Base-by-base conservation (phyloP, 2,797 vertebrate genomes). In the Sciaenops ocellatus region DNA sequence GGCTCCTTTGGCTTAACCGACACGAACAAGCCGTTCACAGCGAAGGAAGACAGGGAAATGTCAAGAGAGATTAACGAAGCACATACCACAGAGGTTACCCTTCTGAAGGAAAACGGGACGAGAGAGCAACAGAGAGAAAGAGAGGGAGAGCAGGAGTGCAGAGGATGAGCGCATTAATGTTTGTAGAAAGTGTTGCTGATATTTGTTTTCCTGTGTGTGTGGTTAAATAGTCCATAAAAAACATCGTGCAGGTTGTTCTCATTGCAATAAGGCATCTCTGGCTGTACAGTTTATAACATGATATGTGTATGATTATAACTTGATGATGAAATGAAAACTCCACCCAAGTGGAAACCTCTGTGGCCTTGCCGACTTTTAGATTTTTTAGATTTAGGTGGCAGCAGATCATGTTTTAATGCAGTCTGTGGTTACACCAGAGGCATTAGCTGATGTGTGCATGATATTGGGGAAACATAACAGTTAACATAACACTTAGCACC, bases 51-150 rank as follows among this genome's bases (percentile, higher is more conserved):
- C 81, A n/a, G 82, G 84, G 87, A 94, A 93, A 94, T 94, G 92
- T 95, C 92, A 93, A 70, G 85, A 85, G 92, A 93, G 92, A 94
- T 94, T 93, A 93, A 89, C 73, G 59, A 86, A 83, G 89, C 85
- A 52, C 90, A 92, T 92, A 92, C 91, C 91, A 66, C 77, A 68
- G 92, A 92, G 93, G 90, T 91, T 90, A 86, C 80, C 86, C 83
- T 88, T 86, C 84, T 89, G 85, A 92, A 76, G 66, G 63, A 61
- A 61, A 72, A 47, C 0, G 47, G 69, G 57, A 41, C 62, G 73
- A 77, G 78, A 69, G 82, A 41, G 62, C 2, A 9, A 3, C 34
- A 47, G 54, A 52, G 41, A 50, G 11, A 47, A 20, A 52, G 26
- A 66, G 6, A 4, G 46, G n/a, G 54, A 38, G 47, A 38, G 51